Percentiles rank a stretch among this genome's conserved stretches.
phyloP scores from a whole-genome alignment of 2,113 vertebrate species.

The Hippocampus comes region DNA sequence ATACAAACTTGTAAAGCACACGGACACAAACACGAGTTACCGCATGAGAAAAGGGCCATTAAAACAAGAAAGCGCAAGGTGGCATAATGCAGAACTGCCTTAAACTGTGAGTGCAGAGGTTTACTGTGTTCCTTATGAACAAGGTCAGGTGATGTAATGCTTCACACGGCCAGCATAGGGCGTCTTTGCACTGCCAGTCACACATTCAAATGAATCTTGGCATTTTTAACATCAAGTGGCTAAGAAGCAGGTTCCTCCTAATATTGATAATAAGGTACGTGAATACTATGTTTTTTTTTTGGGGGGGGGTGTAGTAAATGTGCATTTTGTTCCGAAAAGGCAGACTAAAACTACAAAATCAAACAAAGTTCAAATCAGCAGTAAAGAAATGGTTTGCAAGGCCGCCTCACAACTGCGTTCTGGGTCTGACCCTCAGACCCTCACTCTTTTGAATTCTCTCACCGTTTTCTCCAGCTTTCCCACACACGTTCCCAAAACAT shows the following conservation, averaged over 20 bases:
- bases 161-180: conserved; percentile 41
- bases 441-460: neutral
- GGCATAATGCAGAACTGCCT: neutral
- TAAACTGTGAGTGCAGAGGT: neutral
- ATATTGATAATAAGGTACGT: neutral
- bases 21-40: neutral
- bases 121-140: neutral
- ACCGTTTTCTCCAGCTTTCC: too few species aligned
- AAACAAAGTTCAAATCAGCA: neutral
- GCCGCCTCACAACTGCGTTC: neutral
- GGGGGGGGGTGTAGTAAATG: neutral
- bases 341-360: neutral
- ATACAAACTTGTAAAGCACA: neutral
- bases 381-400: neutral
- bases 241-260: neutral
- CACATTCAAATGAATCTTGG: neutral
- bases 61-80: neutral
- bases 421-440: neutral
- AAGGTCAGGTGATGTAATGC: conserved; percentile 35
- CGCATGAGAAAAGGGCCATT: neutral
- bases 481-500: too few species aligned
- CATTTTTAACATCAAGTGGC: neutral
- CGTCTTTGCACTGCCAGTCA: conserved; percentile 24
- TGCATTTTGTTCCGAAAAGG: neutral
- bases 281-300: neutral